Conservation (phyloP, 2,888 invertebrate species). For the Philonicus albiceps region DNA sequence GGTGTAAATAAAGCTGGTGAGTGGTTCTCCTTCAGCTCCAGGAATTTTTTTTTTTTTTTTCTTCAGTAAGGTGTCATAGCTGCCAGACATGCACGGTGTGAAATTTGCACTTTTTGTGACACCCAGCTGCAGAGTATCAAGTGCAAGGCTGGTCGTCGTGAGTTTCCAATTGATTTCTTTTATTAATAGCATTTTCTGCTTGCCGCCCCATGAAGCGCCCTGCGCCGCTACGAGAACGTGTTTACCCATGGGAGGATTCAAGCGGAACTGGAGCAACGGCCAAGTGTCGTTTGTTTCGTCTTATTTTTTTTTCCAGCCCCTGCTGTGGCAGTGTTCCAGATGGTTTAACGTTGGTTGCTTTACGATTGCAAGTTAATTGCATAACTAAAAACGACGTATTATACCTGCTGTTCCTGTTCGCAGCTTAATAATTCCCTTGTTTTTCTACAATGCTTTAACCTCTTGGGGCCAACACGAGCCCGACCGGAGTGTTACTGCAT, state of each 20-base stretch:
- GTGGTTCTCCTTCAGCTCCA: not conserved
- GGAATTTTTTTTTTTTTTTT: not conserved
- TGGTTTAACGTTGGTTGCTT: not conserved
- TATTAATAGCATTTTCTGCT: not conserved
- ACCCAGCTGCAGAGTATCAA: not conserved
- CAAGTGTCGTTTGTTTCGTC: not conserved
- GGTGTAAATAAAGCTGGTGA: not conserved
- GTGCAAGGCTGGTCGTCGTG: conserved; percentile 16
- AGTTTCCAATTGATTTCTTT: not conserved
- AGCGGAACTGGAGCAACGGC: not conserved
- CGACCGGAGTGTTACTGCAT: not conserved
- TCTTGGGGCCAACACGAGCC: not conserved
- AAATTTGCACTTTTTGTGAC: not conserved
- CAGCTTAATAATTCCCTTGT: not conserved
- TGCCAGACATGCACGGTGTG: not conserved
- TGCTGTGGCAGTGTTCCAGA: not conserved
- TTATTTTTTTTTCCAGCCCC: not conserved
- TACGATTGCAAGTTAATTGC: not conserved
- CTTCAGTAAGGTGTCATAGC: not conserved
- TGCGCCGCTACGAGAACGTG: not conserved
- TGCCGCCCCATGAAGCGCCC: not conserved
- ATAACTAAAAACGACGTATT: conserved; percentile 8
- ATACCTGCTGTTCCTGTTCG: conserved; percentile 25
- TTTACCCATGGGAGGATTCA: not conserved
- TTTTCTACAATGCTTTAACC: not conserved